Evolutionary conservation across 2,888 invertebrate species (phyloP), one percentile per base, ranked within the genome.

Genomic region (Eucriotettix oculatus): DNA sequence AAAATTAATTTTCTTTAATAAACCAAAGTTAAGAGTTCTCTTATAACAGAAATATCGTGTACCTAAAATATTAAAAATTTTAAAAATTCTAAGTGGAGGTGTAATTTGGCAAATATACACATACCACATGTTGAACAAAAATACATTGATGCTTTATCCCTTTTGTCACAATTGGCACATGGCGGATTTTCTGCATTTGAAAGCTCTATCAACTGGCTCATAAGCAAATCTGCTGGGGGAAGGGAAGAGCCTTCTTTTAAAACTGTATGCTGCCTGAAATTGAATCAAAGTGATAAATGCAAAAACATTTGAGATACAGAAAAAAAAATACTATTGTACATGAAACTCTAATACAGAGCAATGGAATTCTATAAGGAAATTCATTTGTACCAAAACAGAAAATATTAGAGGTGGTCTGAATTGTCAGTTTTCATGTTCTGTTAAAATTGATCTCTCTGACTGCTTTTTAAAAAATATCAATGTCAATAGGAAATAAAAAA

Each of bases 91-190:
- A 16, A n/a, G 9, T 29, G 29, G 12, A 58, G 16, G 16, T 52
- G 16, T 52, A 52, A 52, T 16, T 16, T 52, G 1, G n/a, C 52
- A 52, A 58, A 58, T 29, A n/a, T 12, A 10, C 17, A 61, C 63
- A 69, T 74, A 83, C 84, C 82, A 70, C 87, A 87, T 56, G 87
- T 87, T 70, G 84, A 85, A 75, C 87, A 87, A 76, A 85, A 86
- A 72, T 78, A 86, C 87, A 87, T 87, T 61, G 84, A 83, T 61
- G 78, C 73, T 64, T 80, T 77, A 69, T 82, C 81, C 29, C 81
- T 73, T 68, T 86, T 85, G 73, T 87, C 87, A 73, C 87, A 87
- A 72, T 87, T 87, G 63, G 86, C 85, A 74, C 87, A 87, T 10
- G 82, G 79, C 58, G 86, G 85, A 70, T 84, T 82, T 67, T 84